Evolutionary conservation across 2,888 invertebrate species (phyloP), one percentile per base, ranked within the genome.

Genomic region (Drosophila planitibia): DNA sequence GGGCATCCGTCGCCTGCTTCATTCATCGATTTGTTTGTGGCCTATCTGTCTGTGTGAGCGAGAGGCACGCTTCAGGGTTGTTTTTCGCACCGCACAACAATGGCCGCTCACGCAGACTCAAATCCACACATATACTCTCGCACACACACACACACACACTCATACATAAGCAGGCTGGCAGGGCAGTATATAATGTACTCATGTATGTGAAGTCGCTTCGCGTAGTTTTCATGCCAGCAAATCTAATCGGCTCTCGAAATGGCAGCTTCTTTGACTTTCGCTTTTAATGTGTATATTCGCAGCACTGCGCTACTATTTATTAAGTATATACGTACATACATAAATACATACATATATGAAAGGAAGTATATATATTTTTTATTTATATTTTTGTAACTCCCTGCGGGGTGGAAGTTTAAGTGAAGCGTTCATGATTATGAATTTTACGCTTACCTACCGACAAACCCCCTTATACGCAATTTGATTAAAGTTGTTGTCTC

Each of bases 391-490:
- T 32, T 51, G 39, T 57, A 32, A 58, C 64, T 79, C 74, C 80
- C 74, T 35, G 68, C 60, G 78, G 86, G 85, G 86, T 89, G 83
- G 73, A 85, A 81, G 87, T 88, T 90, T 80, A 83, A 87, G 88
- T 74, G 61, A 81, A 83, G 87, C 81, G 83, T 85, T 89, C 91
- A 78, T 85, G 91, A 91, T 92, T 92, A 92, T 91, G 88, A 92
- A 92, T 92, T 92, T 92, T 91, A 92, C 92, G 92, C 91, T 92
- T 90, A 92, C 92, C 92, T 91, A 83, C 91, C 71, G 83, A 83
- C 90, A 91, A 90, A 89, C 91, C 92, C 90, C 82, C 91, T 82
- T 74, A 82, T 80, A 87, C 82, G 70, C 82, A 84, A 83, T 87
- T 87, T 86, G 83, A 88, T 79, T 71, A 81, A 79, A 82, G 80